Base-by-base conservation (phyloP, 2,797 vertebrate genomes). In the Squalus acanthias region DNA sequence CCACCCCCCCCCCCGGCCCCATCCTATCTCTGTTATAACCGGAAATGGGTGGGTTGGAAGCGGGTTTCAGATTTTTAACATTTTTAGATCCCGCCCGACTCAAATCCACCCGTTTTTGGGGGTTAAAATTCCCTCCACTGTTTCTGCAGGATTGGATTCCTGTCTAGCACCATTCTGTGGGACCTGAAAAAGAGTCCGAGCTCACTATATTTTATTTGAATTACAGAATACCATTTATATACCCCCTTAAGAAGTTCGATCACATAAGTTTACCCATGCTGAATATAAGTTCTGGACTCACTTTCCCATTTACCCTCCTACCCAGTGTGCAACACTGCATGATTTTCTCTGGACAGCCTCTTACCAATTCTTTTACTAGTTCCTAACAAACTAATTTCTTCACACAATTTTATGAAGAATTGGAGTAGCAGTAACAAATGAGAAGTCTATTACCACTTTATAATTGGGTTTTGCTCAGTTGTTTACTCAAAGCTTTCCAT, bases 371-470 rank as follows among this genome's bases (percentile, higher is more conserved):
- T 33, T 3, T 33, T 65, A 93, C 65, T 93, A 8, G 8, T 67
- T 39, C 33, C 4, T 1, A 92, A 69, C 8, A 24, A 69, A 0
- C 65, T 65, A 46, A 39, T 69, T 69, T 63, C 20, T 33, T 20
- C n/a, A 24, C 63, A 46, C 20, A 2, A 22, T 69, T 69, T 93
- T 10, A 93, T 93, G 63, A 46, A 93, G 63, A 46, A 39, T 85
- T 69, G 20, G 9, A 67, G 3, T 13, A 1, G 57, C 29, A 12
- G 20, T 46, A 93, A 93, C 91, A 93, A 91, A 91, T 69, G 91
- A 93, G n/a, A 93, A 93, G 63, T 67, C n/a, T 69, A 93, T 93
- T 46, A 93, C 65, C 63, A 93, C n/a, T 69, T 93, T 93, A 46
- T 93, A 93, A 69, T 69, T 69, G 39, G n/a, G 20, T 93, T 93